Percentiles rank a stretch among this genome's conserved stretches.
phyloP scores from a whole-genome alignment of 2,888 invertebrate genomes.

The Torymus tubicola region DNA sequence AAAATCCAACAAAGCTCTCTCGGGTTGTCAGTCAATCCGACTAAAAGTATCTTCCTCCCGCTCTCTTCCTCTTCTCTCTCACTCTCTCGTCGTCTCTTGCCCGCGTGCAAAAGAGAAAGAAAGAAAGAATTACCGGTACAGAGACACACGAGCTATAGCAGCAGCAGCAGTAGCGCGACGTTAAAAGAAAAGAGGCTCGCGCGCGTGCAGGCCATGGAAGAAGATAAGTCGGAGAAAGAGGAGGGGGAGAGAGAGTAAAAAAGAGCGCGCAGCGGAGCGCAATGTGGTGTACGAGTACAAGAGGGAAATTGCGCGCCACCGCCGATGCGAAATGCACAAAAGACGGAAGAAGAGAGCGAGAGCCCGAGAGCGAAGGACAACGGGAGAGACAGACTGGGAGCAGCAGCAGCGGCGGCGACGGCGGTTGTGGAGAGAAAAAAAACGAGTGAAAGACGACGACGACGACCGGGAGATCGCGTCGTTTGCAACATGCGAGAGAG shows the following conservation, averaged over 20 bases:
- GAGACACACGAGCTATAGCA: neutral
- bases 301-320: slow-evolving; percentile 49
- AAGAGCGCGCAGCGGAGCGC: slow-evolving; percentile 26
- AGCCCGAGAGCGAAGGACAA: slow-evolving; percentile 28
- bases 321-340: slow-evolving; percentile 48
- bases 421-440: neutral
- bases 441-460: too few species aligned
- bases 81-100: too few species aligned
- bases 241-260: slow-evolving; percentile 2
- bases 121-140: slow-evolving; percentile 10
- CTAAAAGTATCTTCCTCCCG: too few species aligned
- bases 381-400: neutral
- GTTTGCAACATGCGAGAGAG: neutral
- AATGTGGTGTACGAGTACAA: slow-evolving; percentile 17
- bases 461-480: too few species aligned
- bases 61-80: neutral
- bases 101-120: neutral
- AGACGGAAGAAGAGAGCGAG: slow-evolving; percentile 44
- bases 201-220: neutral
- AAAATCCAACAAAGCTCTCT: too few species aligned
- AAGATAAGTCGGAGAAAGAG: slow-evolving; percentile 20
- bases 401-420: neutral
- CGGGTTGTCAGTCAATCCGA: too few species aligned
- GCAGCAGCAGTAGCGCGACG: neutral
- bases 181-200: slow-evolving; percentile 34